Evolutionary conservation across 2,113 vertebrate species (phyloP).

Genomic region (Esox niger): DNA sequence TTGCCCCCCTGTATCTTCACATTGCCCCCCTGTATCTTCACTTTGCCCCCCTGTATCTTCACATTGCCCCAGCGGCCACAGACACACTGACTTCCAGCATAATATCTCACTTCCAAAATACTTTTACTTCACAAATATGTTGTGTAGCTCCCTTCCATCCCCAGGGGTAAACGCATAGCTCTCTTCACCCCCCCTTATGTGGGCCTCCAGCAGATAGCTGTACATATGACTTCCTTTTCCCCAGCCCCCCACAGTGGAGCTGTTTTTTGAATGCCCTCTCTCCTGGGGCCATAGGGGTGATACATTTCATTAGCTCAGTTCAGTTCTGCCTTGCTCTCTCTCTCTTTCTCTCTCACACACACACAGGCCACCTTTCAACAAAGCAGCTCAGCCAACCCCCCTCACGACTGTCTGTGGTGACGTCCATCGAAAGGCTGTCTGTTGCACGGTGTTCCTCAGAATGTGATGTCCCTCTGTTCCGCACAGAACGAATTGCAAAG

Average conservation of each 20-base stretch:
- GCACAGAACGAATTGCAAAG: slow-evolving; percentile 28
- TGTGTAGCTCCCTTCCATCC: background rate
- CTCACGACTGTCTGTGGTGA: slow-evolving; percentile 22
- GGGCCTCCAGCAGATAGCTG: slow-evolving; percentile 20
- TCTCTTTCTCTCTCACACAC: too few species aligned
- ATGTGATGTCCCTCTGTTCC: slow-evolving; percentile 11
- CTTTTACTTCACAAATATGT: background rate
- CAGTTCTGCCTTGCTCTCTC: too few species aligned
- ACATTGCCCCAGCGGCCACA: too few species aligned
- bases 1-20: too few species aligned
- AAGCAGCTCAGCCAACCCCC: background rate
- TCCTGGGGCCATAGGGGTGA: slow-evolving; percentile 21
- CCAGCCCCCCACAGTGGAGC: slow-evolving; percentile 33
- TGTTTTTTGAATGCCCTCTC: slow-evolving; percentile 35
- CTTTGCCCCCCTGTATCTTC: too few species aligned
- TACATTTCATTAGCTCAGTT: slow-evolving; percentile 50
- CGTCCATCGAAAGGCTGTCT: slow-evolving; percentile 5
- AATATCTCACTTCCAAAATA: background rate
- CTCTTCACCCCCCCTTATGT: slow-evolving; percentile 3
- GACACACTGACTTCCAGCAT: background rate
- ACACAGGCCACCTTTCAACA: slow-evolving; percentile 41
- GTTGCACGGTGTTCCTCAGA: background rate
- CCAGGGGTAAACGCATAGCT: background rate
- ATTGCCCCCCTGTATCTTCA: too few species aligned
- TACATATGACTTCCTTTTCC: slow-evolving; percentile 38